phyloP scores from a whole-genome alignment of 1,140 invertebrate species.

The Plodia interpunctella region DNA sequence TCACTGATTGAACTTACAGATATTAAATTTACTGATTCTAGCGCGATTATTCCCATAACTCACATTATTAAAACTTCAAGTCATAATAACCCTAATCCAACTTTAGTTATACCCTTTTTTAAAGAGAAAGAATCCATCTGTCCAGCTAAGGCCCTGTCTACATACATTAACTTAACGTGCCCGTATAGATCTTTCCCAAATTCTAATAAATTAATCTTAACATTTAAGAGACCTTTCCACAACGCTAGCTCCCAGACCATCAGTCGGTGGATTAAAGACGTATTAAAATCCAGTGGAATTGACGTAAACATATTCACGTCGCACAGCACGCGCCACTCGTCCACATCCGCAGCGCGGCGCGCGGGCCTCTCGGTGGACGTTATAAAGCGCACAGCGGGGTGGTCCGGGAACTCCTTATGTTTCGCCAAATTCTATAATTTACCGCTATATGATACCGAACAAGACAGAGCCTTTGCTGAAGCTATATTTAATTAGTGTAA shows the following conservation, averaged over 20 bases:
- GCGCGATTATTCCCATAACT: constrained; percentile 25
- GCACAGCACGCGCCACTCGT: not conserved
- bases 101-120: constrained; percentile 29
- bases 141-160: constrained; percentile 21
- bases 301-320: not conserved
- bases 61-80: constrained; percentile 33
- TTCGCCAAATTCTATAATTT: constrained; percentile 1
- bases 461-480: too few species aligned
- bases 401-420: not conserved
- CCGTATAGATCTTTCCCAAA: too few species aligned
- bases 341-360: not conserved
- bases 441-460: too few species aligned
- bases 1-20: constrained; percentile 23
- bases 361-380: not conserved
- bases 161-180: constrained; percentile 24
- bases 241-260: not conserved
- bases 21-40: constrained; percentile 31
- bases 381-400: not conserved
- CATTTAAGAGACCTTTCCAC: too few species aligned
- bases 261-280: not conserved
- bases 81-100: constrained; percentile 18
- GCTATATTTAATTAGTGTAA: too few species aligned
- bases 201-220: not conserved
- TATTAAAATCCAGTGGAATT: not conserved
- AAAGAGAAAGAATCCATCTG: constrained; percentile 25